Evolutionary conservation across 2,888 invertebrate genomes (phyloP).

Genomic region (Lottia scabra): DNA sequence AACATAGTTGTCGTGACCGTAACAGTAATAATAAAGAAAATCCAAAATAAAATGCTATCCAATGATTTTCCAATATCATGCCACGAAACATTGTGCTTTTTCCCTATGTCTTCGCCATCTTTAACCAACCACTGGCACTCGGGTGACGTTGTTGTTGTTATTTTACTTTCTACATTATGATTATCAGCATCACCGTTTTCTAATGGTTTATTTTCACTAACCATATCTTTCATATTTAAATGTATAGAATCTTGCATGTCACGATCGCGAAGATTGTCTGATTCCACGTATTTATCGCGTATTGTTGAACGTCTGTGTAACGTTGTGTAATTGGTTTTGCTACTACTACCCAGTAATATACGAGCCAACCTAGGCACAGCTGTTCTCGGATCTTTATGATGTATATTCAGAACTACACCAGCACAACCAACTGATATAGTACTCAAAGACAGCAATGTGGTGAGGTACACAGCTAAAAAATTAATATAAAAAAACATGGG

Average conservation of each 20-base stretch:
- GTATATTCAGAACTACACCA: constrained; percentile 44
- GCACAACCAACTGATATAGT: constrained; percentile 47
- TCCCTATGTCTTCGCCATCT: background rate
- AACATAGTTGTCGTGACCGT: constrained; percentile 33
- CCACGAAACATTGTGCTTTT: constrained; percentile 28
- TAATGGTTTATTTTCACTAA: constrained; percentile 1
- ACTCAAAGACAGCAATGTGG: constrained; percentile 42
- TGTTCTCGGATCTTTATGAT: constrained; percentile 38
- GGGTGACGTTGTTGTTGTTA: background rate
- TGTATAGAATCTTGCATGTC: background rate
- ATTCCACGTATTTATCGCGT: constrained; percentile 14
- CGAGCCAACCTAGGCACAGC: constrained; percentile 24
- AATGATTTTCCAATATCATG: constrained; percentile 41
- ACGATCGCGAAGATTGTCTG: constrained; percentile 3
- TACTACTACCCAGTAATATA: background rate
- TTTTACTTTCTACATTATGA: background rate
- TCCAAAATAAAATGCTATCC: constrained; percentile 41
- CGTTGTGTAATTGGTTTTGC: constrained; percentile 16
- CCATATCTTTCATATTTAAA: background rate
- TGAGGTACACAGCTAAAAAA: constrained; percentile 46
- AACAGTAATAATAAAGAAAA: constrained; percentile 39
- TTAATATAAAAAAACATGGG: background rate
- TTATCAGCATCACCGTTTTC: background rate
- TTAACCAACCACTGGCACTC: constrained; percentile 7
- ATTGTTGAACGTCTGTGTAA: constrained; percentile 1